Percentiles rank a stretch among this genome's conserved stretches.
Conservation (phyloP, 2,888 invertebrate genomes). For the Coremacera marginata region DNA sequence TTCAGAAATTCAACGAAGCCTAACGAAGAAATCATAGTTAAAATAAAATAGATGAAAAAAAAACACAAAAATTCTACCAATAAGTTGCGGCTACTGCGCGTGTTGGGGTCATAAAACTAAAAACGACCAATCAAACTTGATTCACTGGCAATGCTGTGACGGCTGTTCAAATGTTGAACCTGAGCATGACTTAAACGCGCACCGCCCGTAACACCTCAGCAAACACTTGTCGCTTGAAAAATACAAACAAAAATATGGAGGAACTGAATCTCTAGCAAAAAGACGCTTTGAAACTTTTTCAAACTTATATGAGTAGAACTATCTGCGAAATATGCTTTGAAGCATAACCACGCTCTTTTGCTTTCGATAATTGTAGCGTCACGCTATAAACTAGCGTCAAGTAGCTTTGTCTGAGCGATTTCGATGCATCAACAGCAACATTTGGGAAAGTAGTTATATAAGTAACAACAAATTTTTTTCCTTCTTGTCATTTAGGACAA, state of each 20-base stretch:
- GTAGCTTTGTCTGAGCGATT: not conserved
- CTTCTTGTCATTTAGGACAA: too few species aligned
- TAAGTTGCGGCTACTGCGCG: not conserved
- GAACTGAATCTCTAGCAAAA: not conserved
- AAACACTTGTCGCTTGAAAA: not conserved
- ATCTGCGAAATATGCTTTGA: slow-evolving; percentile 3
- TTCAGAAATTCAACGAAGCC: slow-evolving; percentile 7
- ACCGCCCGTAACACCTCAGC: slow-evolving; percentile 20
- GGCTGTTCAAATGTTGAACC: too few species aligned
- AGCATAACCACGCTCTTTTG: slow-evolving; percentile 17
- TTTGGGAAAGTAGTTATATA: too few species aligned
- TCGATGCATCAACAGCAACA: too few species aligned
- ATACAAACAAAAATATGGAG: not conserved
- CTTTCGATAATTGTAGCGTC: slow-evolving; percentile 11
- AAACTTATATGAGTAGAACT: not conserved
- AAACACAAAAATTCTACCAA: not conserved
- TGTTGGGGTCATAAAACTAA: not conserved
- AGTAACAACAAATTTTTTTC: too few species aligned
- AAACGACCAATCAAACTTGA: slow-evolving; percentile 6
- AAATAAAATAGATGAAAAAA: too few species aligned
- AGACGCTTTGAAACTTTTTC: not conserved
- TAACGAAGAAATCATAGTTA: not conserved
- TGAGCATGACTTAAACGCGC: not conserved
- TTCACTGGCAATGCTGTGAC: not conserved
- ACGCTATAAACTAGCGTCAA: not conserved